phyloP scores from a whole-genome alignment of 2,888 invertebrate genomes.

The Pediacus dermestoides region DNA sequence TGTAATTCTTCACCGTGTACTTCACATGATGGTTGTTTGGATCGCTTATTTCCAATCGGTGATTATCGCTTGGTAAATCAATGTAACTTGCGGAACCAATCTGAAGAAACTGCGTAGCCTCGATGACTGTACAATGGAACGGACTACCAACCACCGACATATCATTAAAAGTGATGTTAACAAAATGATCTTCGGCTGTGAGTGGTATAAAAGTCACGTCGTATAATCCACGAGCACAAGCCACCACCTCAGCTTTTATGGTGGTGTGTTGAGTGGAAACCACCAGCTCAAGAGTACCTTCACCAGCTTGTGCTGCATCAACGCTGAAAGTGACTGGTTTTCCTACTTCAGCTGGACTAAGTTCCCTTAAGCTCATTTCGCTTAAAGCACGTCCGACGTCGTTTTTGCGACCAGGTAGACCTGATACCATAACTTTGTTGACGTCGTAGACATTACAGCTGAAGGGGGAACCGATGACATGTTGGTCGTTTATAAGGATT shows the following conservation, averaged over 20 bases:
- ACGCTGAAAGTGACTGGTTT: conserved; percentile 89
- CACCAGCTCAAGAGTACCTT: conserved; percentile 87
- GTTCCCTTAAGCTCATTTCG: conserved; percentile 48
- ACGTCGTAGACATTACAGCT: conserved; percentile 94
- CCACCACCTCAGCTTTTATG: conserved; percentile 79
- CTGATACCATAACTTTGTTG: conserved; percentile 70
- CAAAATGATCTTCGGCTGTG: conserved; percentile 83
- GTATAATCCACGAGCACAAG: conserved; percentile 85
- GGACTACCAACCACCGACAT: conserved; percentile 88
- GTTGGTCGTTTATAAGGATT: conserved; percentile 77
- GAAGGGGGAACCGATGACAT: conserved; percentile 88
- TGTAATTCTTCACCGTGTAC: conserved; percentile 44
- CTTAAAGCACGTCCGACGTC: conserved; percentile 38
- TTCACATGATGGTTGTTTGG: conserved; percentile 58
- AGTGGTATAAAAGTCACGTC: conserved; percentile 91
- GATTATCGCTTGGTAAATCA: conserved; percentile 57
- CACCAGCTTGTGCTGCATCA: conserved; percentile 92
- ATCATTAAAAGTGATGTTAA: conserved; percentile 92
- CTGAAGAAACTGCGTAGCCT: conserved; percentile 71
- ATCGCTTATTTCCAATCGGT: conserved; percentile 63
- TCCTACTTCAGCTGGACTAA: conserved; percentile 62
- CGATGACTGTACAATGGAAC: conserved; percentile 70
- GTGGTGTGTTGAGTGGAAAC: conserved; percentile 87
- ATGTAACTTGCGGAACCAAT: conserved; percentile 61
- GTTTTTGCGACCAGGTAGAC: conserved; percentile 50